These are phyloP conservation scores for Tubulanus polymorphus DNA, from an alignment of 2,888 invertebrate genomes.

Conservation along the genomic window DNA sequence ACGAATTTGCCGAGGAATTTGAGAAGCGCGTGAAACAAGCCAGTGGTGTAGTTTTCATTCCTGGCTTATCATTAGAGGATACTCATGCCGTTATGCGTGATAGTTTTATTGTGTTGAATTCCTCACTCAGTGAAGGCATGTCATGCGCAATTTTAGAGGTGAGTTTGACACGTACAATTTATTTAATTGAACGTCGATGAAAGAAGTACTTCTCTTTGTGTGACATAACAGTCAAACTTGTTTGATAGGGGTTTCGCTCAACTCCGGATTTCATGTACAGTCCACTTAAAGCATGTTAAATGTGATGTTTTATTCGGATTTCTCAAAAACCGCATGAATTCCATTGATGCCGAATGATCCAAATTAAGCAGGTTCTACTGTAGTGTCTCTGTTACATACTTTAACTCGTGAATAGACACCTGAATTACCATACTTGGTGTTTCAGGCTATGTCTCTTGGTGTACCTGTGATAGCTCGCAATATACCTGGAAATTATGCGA, in stretches of 20 bases:
- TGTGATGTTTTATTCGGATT: too few relatives aligned
- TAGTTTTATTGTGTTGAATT: slow-evolving; percentile 41
- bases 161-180: too few relatives aligned
- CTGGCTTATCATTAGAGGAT: slow-evolving; percentile 27
- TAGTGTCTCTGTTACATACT: background rate
- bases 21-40: background rate
- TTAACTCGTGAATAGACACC: background rate
- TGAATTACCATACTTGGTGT: background rate
- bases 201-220: too few relatives aligned
- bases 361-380: background rate
- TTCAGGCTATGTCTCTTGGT: slow-evolving; percentile 40
- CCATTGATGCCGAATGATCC: too few relatives aligned
- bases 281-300: too few relatives aligned
- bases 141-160: slow-evolving; percentile 46
- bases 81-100: slow-evolving; percentile 36
- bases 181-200: too few relatives aligned
- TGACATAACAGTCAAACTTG: too few relatives aligned
- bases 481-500: slow-evolving; percentile 32
- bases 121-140: slow-evolving; percentile 50
- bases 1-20: slow-evolving; percentile 13
- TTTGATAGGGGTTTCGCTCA: too few relatives aligned
- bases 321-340: too few relatives aligned
- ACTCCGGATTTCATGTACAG: too few relatives aligned
- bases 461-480: slow-evolving; percentile 40
- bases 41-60: slow-evolving; percentile 29